Base-by-base conservation (phyloP, 1,140 invertebrate species). In the Anadara kagoshimensis region DNA sequence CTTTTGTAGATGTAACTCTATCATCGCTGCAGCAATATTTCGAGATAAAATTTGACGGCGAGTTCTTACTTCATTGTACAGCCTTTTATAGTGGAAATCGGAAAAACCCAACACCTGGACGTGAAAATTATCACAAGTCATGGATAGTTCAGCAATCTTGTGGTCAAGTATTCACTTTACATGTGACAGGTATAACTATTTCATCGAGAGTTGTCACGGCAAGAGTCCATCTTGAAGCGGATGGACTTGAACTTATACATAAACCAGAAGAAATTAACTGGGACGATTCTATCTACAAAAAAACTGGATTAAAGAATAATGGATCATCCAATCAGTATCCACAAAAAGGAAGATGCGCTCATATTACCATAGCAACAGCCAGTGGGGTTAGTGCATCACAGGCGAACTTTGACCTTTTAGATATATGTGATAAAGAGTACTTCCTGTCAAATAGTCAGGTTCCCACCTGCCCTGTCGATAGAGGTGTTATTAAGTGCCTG, bases 51-150 rank as follows among this genome's bases (percentile, higher is more conserved):
- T 14, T 11, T 2, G 7, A 20, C 16, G 20, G 59, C 69, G 41
- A 76, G 53, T 41, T 54, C 44, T 18, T 78, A 20, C 66, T 85
- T 8, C 83, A 84, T 45, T 84, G 82, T 26, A 83, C 83, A 41
- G 69, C 82, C 0, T 79, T 73, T 36, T 84, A 78, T 57, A 80
- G 77, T 66, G 78, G 73, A 24, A 45, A 68, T 10, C 67, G 44
- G 5, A 75, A 63, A 54, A 76, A 77, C 12, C 74, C 64, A 44
- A 69, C 53, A n/a, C 54, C 62, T 16, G 72, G 65, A 5, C 57
- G 72, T 20, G 49, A 73, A 16, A 54, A 65, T 18, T 85, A 82
- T 65, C 66, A 69, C n/a, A 51, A 69, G 18, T 44, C 51, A 8
- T 53, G 53, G 16, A 29, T 58, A 53, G 81, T 84, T 18, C 73